Percentiles rank a stretch among this genome's conserved stretches.
These are phyloP conservation scores for Cremastinae sp. DNA, from an alignment of 2,888 invertebrate genomes.

Conservation along the genomic window DNA sequence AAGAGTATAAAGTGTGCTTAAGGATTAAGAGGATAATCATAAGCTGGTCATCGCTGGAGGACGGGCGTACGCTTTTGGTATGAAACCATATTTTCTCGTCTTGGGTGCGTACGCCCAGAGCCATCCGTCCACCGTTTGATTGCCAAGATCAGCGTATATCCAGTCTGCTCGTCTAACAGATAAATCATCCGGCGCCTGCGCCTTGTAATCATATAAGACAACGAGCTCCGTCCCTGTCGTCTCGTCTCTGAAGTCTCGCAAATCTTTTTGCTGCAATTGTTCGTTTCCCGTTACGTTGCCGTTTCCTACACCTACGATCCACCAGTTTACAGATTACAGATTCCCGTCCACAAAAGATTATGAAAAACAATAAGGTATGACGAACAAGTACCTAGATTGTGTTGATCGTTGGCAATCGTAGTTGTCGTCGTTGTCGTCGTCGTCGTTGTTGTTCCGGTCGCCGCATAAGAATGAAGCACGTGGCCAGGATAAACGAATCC, in stretches of 20 bases:
- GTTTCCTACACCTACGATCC: conserved; percentile 70
- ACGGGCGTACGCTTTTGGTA: conserved; percentile 96
- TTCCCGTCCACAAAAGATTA: conserved; percentile 4
- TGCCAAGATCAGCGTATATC: conserved; percentile 96
- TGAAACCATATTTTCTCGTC: conserved; percentile 95
- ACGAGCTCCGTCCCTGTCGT: conserved; percentile 91
- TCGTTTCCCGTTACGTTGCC: conserved; percentile 70
- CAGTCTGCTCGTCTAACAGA: conserved; percentile 95
- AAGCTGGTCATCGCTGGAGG: conserved; percentile 95
- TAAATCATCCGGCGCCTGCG: conserved; percentile 95
- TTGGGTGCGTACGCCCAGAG: conserved; percentile 97
- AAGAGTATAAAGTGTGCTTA: conserved; percentile 61
- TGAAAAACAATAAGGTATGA: conserved; percentile 22
- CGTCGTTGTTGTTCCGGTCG: conserved; percentile 74
- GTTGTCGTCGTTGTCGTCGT: conserved; percentile 74
- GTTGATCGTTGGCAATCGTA: conserved; percentile 73
- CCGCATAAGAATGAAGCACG: conserved; percentile 77
- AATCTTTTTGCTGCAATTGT: conserved; percentile 75
- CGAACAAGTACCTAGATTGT: conserved; percentile 72
- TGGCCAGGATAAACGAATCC: conserved; percentile 94
- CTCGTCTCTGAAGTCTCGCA: conserved; percentile 78
- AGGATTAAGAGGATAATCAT: conserved; percentile 76
- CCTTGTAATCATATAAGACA: conserved; percentile 97
- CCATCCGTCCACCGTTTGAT: conserved; percentile 97
- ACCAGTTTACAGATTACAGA: conserved; percentile 37